Evolutionary conservation across 2,888 invertebrate species (phyloP).

Genomic region (Leptarthrus brevirostris): DNA sequence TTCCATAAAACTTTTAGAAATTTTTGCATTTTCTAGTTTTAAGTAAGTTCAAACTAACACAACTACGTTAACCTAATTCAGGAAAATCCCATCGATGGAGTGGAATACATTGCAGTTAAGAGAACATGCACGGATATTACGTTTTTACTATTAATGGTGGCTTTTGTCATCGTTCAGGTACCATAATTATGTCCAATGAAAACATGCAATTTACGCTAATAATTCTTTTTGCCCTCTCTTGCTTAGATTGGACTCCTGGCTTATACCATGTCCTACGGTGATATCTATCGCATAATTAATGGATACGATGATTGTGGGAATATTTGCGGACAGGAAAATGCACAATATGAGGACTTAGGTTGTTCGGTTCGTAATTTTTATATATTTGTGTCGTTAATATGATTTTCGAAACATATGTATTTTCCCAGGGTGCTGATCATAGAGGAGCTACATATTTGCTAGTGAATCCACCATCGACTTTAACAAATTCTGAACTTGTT

Average conservation of each 20-base stretch:
- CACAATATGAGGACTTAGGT: constrained; percentile 39
- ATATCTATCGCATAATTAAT: constrained; percentile 71
- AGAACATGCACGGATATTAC: constrained; percentile 70
- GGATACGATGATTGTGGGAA: constrained; percentile 76
- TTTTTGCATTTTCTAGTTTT: not conserved
- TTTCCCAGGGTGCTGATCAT: constrained; percentile 53
- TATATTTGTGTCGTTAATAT: too few species aligned
- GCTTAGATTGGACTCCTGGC: constrained; percentile 62
- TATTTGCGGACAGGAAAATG: constrained; percentile 70
- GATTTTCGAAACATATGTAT: constrained; percentile 56
- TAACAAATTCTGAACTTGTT: constrained; percentile 14
- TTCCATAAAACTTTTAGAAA: not conserved
- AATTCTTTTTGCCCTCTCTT: not conserved
- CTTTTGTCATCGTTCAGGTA: constrained; percentile 71
- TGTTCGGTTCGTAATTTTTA: constrained; percentile 65
- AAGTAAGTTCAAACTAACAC: too few species aligned
- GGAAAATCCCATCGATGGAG: not conserved
- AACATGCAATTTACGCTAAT: not conserved
- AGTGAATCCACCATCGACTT: constrained; percentile 56
- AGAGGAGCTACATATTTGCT: constrained; percentile 59
- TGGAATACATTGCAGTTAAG: constrained; percentile 54
- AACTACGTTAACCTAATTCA: too few species aligned
- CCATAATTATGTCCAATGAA: constrained; percentile 59
- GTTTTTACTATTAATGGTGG: constrained; percentile 69
- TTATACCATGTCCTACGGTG: constrained; percentile 69